Evolutionary conservation across 2,797 vertebrate genomes (phyloP).

Genomic region (Peromyscus eremicus): DNA sequence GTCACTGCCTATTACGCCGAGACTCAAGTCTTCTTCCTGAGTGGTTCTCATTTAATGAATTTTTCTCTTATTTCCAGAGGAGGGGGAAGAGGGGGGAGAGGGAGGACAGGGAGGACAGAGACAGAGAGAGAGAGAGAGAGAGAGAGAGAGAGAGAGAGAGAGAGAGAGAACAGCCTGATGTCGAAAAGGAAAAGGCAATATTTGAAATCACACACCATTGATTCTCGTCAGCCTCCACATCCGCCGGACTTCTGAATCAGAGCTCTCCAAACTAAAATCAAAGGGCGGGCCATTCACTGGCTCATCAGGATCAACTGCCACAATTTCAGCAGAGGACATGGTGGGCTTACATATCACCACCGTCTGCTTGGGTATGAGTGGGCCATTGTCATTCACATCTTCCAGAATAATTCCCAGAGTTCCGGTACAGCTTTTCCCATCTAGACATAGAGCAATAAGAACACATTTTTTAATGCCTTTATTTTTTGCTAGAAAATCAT

Average conservation of each 20-base stretch:
- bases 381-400: slow-evolving; percentile 80
- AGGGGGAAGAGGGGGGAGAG: accelerated
- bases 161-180: background rate
- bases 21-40: background rate
- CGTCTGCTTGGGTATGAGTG: background rate
- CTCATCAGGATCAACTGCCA: slow-evolving; percentile 90
- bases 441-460: slow-evolving; percentile 52
- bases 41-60: background rate
- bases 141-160: background rate
- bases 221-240: slow-evolving; percentile 73
- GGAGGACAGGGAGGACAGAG: background rate
- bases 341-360: slow-evolving; percentile 87
- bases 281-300: slow-evolving; percentile 88
- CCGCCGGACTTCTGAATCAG: background rate
- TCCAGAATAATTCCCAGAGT: slow-evolving; percentile 76
- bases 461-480: background rate
- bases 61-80: background rate
- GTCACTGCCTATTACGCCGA: background rate
- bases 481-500: background rate
- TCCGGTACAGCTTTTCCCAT: slow-evolving; percentile 77
- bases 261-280: slow-evolving; percentile 84
- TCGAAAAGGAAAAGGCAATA: background rate
- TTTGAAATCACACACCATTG: slow-evolving; percentile 87
- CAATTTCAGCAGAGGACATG: slow-evolving; percentile 89
- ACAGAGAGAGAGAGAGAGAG: background rate